phyloP scores from a whole-genome alignment of 37 sponge, comb jelly and placozoan species.

The Bolinopsis microptera region DNA sequence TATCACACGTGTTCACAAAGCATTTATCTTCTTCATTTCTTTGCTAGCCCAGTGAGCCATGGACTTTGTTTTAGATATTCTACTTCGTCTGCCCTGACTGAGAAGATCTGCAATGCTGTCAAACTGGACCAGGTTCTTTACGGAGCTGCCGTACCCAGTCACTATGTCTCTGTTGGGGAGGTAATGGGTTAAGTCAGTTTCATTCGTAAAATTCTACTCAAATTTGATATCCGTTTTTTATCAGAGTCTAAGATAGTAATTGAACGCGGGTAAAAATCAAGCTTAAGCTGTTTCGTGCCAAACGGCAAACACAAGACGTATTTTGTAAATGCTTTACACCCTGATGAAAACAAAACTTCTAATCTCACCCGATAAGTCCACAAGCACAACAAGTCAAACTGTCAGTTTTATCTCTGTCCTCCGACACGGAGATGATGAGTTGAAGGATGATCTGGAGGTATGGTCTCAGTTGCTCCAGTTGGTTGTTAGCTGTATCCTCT shows the following conservation, averaged over 20 bases:
- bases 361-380: slow-evolving; percentile 88
- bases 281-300: too few species aligned
- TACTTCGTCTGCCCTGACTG: slow-evolving; percentile 72
- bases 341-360: background rate
- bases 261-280: too few species aligned
- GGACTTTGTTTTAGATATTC: slow-evolving; percentile 76
- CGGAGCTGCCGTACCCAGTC: slow-evolving; percentile 12
- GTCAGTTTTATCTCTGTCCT: slow-evolving; percentile 87
- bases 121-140: background rate
- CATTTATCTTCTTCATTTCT: slow-evolving; percentile 68
- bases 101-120: slow-evolving; percentile 72
- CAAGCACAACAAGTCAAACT: slow-evolving; percentile 70
- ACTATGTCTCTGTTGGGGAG: background rate
- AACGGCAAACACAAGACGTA: too few species aligned
- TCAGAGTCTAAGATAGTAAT: too few species aligned
- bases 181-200: background rate
- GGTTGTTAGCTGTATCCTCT: slow-evolving; percentile 48
- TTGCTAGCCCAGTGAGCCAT: slow-evolving; percentile 80
- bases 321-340: background rate
- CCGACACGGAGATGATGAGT: slow-evolving; percentile 74
- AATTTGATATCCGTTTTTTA: too few species aligned
- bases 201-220: too few species aligned
- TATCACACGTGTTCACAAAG: slow-evolving; percentile 57
- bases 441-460: slow-evolving; percentile 78
- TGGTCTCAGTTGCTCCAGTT: slow-evolving; percentile 74